These are phyloP conservation scores for Megaustenia siamemsis DNA, from an alignment of 2,888 invertebrate species.

Conservation along the genomic window DNA sequence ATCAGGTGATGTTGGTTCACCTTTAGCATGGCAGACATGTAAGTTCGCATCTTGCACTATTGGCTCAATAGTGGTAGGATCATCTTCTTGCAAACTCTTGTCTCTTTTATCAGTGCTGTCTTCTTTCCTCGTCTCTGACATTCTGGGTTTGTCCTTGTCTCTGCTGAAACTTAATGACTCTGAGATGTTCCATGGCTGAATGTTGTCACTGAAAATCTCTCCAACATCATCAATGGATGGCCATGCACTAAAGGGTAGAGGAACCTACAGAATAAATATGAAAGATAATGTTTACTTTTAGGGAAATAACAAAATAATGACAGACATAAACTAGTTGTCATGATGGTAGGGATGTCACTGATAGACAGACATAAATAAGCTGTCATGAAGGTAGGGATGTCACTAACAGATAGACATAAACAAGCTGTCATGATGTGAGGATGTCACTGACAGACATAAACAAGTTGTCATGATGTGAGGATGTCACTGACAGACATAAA, in stretches of 20 bases:
- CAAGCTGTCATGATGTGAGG: too few species aligned
- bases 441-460: too few species aligned
- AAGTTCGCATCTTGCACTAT: neutral
- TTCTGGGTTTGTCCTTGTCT: neutral
- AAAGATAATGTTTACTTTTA: too few species aligned
- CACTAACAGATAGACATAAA: too few species aligned
- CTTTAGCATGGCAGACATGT: neutral
- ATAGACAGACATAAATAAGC: too few species aligned
- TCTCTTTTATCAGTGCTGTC: neutral
- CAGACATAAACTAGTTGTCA: too few species aligned
- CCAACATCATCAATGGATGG: constrained; percentile 26
- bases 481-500: too few species aligned
- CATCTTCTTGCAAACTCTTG: neutral
- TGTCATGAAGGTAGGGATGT: too few species aligned
- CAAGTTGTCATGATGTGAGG: too few species aligned
- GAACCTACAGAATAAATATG: constrained; percentile 30
- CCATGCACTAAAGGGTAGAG: constrained; percentile 31
- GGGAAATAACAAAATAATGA: too few species aligned
- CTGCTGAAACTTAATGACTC: neutral
- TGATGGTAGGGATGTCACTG: too few species aligned
- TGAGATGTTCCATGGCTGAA: neutral
- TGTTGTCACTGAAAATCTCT: neutral
- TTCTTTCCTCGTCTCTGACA: neutral
- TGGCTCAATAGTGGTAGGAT: neutral
- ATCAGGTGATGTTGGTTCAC: neutral